These are phyloP conservation scores for Heliothis virescens DNA, from an alignment of 1,140 invertebrate genomes.

Conservation along the genomic window DNA sequence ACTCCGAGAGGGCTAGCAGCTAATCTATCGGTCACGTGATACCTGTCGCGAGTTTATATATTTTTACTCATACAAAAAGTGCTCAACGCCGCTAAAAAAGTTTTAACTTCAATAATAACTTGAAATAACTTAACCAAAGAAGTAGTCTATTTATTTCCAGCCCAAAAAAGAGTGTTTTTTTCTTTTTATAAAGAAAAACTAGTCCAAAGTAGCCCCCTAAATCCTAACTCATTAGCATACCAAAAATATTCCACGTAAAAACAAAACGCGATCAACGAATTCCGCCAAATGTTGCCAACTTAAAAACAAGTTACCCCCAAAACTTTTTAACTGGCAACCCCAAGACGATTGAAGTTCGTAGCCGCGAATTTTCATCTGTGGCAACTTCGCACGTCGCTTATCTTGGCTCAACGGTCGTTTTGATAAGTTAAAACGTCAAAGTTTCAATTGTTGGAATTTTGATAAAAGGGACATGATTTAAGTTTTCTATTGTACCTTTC, in stretches of 20 bases:
- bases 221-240: background rate
- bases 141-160: no score
- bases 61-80: no score
- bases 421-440: background rate
- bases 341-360: slow-evolving; percentile 14
- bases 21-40: no score
- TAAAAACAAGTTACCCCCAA: slow-evolving; percentile 1
- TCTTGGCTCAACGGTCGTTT: background rate
- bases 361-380: slow-evolving; percentile 12
- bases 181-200: background rate
- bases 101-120: no score
- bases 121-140: no score
- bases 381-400: slow-evolving; percentile 16
- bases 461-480: background rate
- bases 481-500: no score
- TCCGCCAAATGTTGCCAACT: slow-evolving; percentile 27
- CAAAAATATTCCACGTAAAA: background rate
- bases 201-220: background rate
- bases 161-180: no score
- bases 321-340: slow-evolving; percentile 25
- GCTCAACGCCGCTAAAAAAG: no score
- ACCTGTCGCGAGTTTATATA: no score
- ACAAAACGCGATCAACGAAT: background rate
- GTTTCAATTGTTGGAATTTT: background rate
- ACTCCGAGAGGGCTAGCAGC: no score